These are phyloP conservation scores for Drosophila subquinaria DNA, from an alignment of 2,888 invertebrate species.

Conservation along the genomic window DNA sequence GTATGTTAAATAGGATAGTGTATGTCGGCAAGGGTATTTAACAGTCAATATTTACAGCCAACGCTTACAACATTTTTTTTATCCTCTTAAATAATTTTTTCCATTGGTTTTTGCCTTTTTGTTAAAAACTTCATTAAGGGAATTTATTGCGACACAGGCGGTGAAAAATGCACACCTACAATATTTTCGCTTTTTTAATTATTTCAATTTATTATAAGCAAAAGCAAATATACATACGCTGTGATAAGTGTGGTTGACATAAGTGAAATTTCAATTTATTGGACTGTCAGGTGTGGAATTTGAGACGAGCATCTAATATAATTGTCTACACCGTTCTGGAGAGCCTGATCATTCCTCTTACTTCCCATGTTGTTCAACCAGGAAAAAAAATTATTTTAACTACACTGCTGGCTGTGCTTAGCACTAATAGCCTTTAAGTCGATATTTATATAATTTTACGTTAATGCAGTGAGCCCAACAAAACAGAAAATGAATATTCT, in stretches of 20 bases:
- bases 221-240: background rate
- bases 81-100: conserved; percentile 28
- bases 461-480: too few species aligned
- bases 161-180: conserved; percentile 59
- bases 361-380: too few species aligned
- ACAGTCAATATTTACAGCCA: background rate
- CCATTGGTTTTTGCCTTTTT: conserved; percentile 37
- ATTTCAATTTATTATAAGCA: conserved; percentile 60
- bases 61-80: background rate
- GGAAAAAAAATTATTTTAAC: too few species aligned
- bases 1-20: too few species aligned
- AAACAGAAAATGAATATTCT: too few species aligned
- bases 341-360: background rate
- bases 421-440: too few species aligned
- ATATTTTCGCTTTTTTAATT: conserved; percentile 66
- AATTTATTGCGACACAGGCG: conserved; percentile 63
- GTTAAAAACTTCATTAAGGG: conserved; percentile 72
- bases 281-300: background rate
- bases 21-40: conserved; percentile 20
- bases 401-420: too few species aligned
- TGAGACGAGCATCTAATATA: background rate
- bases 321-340: background rate
- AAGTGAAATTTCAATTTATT: conserved; percentile 42
- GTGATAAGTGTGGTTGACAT: conserved; percentile 33
- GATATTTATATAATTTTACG: too few species aligned